These are phyloP conservation scores for Cecidostiba fungosa DNA, from an alignment of 2,888 invertebrate species.

Conservation along the genomic window DNA sequence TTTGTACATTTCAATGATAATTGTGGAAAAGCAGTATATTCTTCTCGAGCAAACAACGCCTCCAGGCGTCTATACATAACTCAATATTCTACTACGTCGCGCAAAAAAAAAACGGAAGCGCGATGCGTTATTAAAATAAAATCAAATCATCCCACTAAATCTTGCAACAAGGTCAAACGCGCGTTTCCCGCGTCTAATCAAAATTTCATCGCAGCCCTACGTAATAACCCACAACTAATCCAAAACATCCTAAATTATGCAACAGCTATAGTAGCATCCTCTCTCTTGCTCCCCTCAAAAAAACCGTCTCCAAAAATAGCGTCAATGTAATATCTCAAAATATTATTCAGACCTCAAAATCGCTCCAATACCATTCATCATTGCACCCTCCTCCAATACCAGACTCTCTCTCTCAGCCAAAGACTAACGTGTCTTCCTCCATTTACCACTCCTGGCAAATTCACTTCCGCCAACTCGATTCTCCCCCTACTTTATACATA, in stretches of 20 bases:
- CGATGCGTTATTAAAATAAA: neutral
- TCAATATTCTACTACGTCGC: neutral
- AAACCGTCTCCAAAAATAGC: neutral
- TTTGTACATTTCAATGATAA: no score
- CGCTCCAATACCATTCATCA: neutral
- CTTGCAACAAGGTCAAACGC: neutral
- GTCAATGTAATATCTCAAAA: neutral
- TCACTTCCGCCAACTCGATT: slow-evolving; percentile 48
- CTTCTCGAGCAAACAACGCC: no score
- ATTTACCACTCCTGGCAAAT: slow-evolving; percentile 44
- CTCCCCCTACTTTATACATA: neutral
- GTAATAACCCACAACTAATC: neutral
- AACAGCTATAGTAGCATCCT: neutral
- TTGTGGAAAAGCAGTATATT: no score
- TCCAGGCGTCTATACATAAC: neutral
- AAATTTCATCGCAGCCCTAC: neutral
- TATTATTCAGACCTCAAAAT: neutral
- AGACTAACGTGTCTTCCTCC: slow-evolving; percentile 30
- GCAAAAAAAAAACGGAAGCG: neutral
- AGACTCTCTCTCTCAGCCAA: no score
- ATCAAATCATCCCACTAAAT: neutral
- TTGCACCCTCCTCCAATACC: no score
- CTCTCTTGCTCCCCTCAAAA: neutral
- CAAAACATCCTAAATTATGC: neutral
- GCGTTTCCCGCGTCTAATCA: neutral